Evolutionary conservation across 2,113 vertebrate species (phyloP), one percentile per base, ranked within the genome.

Genomic region (Tragelaphus imberbis): DNA sequence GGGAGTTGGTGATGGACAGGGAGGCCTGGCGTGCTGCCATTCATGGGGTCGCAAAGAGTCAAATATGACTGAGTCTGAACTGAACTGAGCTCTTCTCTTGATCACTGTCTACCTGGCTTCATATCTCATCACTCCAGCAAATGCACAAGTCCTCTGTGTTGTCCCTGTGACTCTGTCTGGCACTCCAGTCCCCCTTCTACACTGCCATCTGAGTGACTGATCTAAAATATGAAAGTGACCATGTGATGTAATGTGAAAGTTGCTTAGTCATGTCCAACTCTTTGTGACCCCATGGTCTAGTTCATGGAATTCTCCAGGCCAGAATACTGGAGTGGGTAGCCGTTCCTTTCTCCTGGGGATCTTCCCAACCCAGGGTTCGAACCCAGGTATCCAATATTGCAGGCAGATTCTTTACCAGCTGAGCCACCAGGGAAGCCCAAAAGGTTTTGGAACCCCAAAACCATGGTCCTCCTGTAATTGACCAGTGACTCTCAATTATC

Each of bases 241-340:
- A 12, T 23, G 2, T 12, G n/a, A 40, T 71, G 68, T 71, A 19
- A 71, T 40, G 36, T 71, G n/a, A 71, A 40, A 71, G n/a, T 71
- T 10, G 0, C n/a, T 23, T 71, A 40, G 68, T 71, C 68, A 40
- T 40, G n/a, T 40, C 68, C 0, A 0, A 71, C 19, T 71, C 65
- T 71, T 71, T 23, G 68, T 71, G 68, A 40, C n/a, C n/a, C 19
- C 19, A 40, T 36, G 68, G 68, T 40, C 68, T 23, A 71, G n/a
- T 40, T 36, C n/a, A 40, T 71, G 19, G n/a, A 71, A 71, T 71
- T 40, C n/a, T 40, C 68, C 68, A 71, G 68, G 19, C 68, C n/a
- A 40, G 19, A 3, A 40, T 11, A 71, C 68, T 23, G n/a, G n/a
- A 23, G 10, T 71, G 21, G 5, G 68, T 71, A 71, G 9, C 19